Conservation (phyloP, 2,113 vertebrate genomes). For the Hydrochoerus hydrochaeris region DNA sequence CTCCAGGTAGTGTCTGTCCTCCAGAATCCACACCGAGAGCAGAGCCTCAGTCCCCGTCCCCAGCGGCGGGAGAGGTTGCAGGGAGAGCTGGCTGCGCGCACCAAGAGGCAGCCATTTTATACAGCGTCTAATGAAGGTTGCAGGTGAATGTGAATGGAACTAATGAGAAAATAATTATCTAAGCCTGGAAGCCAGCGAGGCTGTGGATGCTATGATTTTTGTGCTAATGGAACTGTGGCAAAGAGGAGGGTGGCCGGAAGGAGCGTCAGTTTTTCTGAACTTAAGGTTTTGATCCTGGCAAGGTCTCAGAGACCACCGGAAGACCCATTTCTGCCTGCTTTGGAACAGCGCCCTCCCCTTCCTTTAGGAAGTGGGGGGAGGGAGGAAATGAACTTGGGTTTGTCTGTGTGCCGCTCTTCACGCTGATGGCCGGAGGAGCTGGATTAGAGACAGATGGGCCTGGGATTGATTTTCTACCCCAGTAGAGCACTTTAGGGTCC, state of each 20-base stretch:
- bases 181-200: background rate
- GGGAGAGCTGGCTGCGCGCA: fast-evolving
- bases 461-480: slow-evolving; percentile 72
- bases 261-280: background rate
- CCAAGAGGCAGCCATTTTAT: background rate
- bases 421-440: background rate
- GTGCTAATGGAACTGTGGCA: background rate
- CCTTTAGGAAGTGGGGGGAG: background rate
- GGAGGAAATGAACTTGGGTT: background rate
- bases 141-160: slow-evolving; percentile 54
- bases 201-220: background rate
- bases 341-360: background rate
- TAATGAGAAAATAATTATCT: slow-evolving; percentile 32
- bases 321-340: background rate
- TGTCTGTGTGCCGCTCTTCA: background rate
- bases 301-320: background rate
- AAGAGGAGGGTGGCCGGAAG: background rate
- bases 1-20: background rate
- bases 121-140: slow-evolving; percentile 35
- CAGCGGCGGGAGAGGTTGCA: fast-evolving
- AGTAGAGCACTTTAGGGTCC: slow-evolving; percentile 62
- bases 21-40: fast-evolving
- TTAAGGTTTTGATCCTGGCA: background rate
- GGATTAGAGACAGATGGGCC: slow-evolving; percentile 26
- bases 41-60: fast-evolving